Evolutionary conservation across 2,113 vertebrate genomes (phyloP).

Genomic region (Limnothrissa miodon): DNA sequence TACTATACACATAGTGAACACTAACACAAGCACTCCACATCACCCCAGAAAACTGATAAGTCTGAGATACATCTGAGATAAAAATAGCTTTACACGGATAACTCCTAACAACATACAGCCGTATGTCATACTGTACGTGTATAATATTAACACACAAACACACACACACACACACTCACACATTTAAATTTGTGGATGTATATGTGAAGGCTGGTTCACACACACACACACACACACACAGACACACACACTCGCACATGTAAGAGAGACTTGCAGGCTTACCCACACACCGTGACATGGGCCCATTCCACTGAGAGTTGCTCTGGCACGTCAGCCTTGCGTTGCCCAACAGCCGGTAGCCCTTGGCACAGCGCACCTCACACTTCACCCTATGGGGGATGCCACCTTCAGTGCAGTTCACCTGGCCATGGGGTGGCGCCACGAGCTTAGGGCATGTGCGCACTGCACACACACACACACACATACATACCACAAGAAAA

Average conservation of each 20-base stretch:
- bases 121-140: too few species aligned
- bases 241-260: background rate
- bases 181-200: background rate
- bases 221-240: background rate
- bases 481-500: conserved; percentile 13
- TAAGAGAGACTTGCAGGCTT: conserved; percentile 60
- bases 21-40: background rate
- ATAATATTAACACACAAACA: background rate
- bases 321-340: conserved; percentile 81
- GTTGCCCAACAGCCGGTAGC: conserved; percentile 84
- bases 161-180: background rate
- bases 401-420: conserved; percentile 78
- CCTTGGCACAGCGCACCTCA: conserved; percentile 79
- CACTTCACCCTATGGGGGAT: conserved; percentile 78
- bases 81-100: background rate
- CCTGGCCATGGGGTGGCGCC: conserved; percentile 73
- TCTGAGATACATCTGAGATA: background rate
- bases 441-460: conserved; percentile 81
- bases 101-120: background rate
- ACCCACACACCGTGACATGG: conserved; percentile 90
- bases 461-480: conserved; percentile 63
- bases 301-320: conserved; percentile 85
- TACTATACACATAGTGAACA: background rate
- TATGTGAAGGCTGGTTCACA: background rate
- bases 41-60: background rate